Evolutionary conservation across 2,113 vertebrate genomes (phyloP).

Genomic region (Corythoichthys intestinalis): DNA sequence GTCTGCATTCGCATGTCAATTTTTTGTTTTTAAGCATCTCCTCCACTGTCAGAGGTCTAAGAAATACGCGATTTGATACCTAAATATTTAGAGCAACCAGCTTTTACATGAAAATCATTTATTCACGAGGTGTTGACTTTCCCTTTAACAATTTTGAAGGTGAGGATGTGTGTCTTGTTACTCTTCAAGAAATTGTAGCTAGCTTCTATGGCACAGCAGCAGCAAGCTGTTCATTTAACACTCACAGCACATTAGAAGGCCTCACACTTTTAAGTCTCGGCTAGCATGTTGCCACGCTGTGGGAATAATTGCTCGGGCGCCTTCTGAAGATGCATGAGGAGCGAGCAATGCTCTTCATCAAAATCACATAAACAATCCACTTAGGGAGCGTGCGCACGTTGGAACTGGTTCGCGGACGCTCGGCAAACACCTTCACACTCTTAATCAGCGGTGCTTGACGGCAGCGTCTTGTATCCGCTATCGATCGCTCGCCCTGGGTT

Average conservation of each 20-base stretch:
- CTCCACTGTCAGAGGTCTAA: too few species aligned
- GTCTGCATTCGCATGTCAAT: too few species aligned
- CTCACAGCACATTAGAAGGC: constrained; percentile 7
- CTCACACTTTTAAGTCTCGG: not conserved
- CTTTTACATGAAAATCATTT: too few species aligned
- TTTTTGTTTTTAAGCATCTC: too few species aligned
- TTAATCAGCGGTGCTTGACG: constrained; percentile 59
- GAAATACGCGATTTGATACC: too few species aligned
- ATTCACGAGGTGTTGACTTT: too few species aligned
- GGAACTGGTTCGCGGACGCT: constrained; percentile 38
- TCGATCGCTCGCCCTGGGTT: constrained; percentile 63
- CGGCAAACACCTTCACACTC: constrained; percentile 42
- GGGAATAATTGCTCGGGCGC: constrained; percentile 34
- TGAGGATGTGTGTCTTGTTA: not conserved
- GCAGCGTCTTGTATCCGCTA: constrained; percentile 63
- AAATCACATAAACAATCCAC: constrained; percentile 54
- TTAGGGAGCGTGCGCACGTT: constrained; percentile 33
- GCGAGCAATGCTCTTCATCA: constrained; percentile 44
- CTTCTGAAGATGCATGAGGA: constrained; percentile 28
- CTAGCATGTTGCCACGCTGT: not conserved
- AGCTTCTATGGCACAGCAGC: not conserved
- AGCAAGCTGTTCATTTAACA: constrained; percentile 1
- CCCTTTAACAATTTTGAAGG: not conserved
- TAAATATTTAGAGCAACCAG: too few species aligned
- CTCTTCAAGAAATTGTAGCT: not conserved